Evolutionary conservation across 2,797 vertebrate genomes (phyloP), one percentile per base, ranked within the genome.

Genomic region (Arctocebus calabarensis): DNA sequence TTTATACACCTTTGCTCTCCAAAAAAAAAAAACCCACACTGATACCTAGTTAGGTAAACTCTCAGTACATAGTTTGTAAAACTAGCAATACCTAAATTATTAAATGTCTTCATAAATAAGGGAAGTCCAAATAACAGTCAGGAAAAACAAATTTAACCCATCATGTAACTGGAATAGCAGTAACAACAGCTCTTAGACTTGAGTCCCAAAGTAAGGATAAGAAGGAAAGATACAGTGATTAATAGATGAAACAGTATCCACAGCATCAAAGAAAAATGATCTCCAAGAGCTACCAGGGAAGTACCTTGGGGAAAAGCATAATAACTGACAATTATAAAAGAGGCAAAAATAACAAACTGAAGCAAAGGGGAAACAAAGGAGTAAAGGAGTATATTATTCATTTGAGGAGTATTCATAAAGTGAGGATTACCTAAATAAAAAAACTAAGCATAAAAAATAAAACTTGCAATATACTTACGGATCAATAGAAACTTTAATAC

Each of bases 401-500:
- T 62, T 66, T 94, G n/a, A 88, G 52, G 29, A 92, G 16, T 75
- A 77, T n/a, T 92, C n/a, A 8, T 70, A 93, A 90, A 0, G 70
- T 82, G 57, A 32, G 12, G 2, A 61, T 88, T 92, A 90, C 57
- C 59, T 94, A 25, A 94, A 92, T 59, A 84, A 95, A 95, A 94
- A 29, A 94, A 74, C 3, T 94, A 75, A 75, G 5, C 23, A 96
- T 70, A 61, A 64, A 97, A 97, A 94, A 62, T 75, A 70, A 96
- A 97, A 97, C 48, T 97, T 94, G 61, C 84, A 95, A 96, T 97
- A 96, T 98, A 99, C 99, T 99, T 98, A 99, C 99, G 99, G 99
- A 98, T 99, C 99, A 96, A 99, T 99, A 98, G 98, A 99, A 98
- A 99, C 99, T 99, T 99, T 99, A 97, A 99, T 99, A 98, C 98